These are phyloP conservation scores for Itoplectis maculator DNA, from an alignment of 2,888 invertebrate species.

Conservation along the genomic window DNA sequence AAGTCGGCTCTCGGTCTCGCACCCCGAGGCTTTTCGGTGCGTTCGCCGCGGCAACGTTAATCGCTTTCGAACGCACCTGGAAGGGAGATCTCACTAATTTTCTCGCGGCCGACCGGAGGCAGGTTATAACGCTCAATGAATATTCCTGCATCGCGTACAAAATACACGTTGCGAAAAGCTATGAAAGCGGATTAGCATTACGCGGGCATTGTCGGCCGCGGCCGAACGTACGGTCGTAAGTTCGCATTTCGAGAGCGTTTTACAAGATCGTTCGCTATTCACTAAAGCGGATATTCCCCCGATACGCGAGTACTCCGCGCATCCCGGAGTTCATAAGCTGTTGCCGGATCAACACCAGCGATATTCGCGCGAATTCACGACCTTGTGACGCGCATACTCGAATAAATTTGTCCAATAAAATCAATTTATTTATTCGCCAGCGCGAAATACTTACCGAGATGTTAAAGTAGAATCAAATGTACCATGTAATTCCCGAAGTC, in stretches of 20 bases:
- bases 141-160: conserved; percentile 47
- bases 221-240: conserved; percentile 73
- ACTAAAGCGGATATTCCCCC: conserved; percentile 44
- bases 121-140: conserved; percentile 50
- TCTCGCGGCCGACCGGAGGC: conserved; percentile 35
- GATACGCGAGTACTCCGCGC: conserved; percentile 16
- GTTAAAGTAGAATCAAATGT: background rate
- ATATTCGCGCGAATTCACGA: conserved; percentile 36
- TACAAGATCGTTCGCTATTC: conserved; percentile 50
- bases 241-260: conserved; percentile 71
- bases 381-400: background rate
- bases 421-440: conserved; percentile 22
- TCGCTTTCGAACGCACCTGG: conserved; percentile 27
- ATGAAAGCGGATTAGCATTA: conserved; percentile 80
- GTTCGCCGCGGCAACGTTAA: conserved; percentile 53
- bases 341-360: conserved; percentile 52
- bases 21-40: conserved; percentile 33
- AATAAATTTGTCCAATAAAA: conserved; percentile 33
- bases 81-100: conserved; percentile 53
- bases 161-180: conserved; percentile 52
- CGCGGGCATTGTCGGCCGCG: conserved; percentile 75
- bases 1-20: conserved; percentile 16
- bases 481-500: background rate
- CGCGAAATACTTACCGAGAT: background rate
- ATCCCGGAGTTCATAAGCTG: conserved; percentile 46